Conservation (phyloP, 2,797 vertebrate genomes). For the Ptychadena robeensis region DNA sequence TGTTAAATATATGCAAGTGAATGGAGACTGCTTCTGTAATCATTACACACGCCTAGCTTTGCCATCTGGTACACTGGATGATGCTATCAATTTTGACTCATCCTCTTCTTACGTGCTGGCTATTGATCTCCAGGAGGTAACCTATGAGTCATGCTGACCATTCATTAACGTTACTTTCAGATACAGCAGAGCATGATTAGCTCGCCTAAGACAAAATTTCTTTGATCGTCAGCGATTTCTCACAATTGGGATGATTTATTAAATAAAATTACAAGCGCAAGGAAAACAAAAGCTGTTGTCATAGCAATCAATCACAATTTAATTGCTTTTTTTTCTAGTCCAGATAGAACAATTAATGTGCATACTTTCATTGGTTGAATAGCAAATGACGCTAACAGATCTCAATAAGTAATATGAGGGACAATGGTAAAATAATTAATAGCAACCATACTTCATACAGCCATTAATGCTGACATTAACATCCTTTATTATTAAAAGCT, state of each 20-base stretch:
- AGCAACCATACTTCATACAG: too few relatives aligned
- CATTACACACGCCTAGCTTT: conserved; percentile 26
- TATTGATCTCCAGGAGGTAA: conserved; percentile 33
- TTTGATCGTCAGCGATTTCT: neutral
- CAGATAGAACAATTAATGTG: neutral
- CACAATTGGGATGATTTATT: neutral
- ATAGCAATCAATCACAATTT: neutral
- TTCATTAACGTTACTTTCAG: conserved; percentile 5
- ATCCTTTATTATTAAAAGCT: too few relatives aligned
- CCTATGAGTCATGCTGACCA: conserved; percentile 20
- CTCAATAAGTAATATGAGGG: too few relatives aligned
- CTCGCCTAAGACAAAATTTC: neutral
- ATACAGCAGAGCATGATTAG: neutral
- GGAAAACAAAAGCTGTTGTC: neutral
- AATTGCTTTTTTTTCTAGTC: neutral
- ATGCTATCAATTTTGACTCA: conserved; percentile 15
- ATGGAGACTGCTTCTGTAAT: neutral
- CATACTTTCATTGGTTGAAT: neutral
- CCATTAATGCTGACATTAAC: too few relatives aligned
- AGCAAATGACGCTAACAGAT: neutral
- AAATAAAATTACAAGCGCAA: neutral
- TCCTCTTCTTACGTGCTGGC: neutral
- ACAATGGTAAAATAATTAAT: too few relatives aligned
- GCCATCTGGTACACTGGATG: conserved; percentile 31
- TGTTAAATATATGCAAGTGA: neutral